Percentiles rank a stretch among this genome's conserved stretches.
Evolutionary conservation across 1,140 invertebrate species (phyloP).

Genomic region (Wiebesia pumilae): DNA sequence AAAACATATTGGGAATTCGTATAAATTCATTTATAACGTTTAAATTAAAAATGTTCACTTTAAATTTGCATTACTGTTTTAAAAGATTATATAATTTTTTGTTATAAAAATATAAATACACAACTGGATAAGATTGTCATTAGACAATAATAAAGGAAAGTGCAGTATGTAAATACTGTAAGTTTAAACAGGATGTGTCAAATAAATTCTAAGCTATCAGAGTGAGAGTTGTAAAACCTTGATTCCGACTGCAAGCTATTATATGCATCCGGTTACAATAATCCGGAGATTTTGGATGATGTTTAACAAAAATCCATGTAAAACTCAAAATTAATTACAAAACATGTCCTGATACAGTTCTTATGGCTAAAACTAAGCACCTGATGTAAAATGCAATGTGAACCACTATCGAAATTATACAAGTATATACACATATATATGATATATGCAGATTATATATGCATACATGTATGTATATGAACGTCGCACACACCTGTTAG

Average conservation of each 20-base stretch:
- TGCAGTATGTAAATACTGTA: no score
- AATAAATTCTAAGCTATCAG: background rate
- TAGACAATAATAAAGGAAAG: no score
- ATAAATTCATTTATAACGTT: no score
- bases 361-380: background rate
- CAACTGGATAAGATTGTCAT: no score
- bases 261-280: background rate
- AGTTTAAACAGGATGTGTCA: no score
- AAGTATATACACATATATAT: background rate
- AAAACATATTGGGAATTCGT: no score
- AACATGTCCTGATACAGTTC: constrained; percentile 20
- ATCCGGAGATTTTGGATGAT: background rate
- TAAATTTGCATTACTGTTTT: no score
- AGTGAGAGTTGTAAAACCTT: background rate
- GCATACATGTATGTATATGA: background rate
- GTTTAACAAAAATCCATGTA: constrained; percentile 21
- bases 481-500: constrained; percentile 6
- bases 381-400: background rate
- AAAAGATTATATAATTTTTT: no score
- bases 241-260: background rate
- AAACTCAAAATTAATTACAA: constrained; percentile 36
- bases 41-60: no score
- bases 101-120: no score
- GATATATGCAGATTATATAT: no score
- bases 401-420: background rate